These are phyloP conservation scores for Turritopsis rubra DNA, from an alignment of 30 jellyfish, hydroid and myxozoan genomes.

Conservation along the genomic window DNA sequence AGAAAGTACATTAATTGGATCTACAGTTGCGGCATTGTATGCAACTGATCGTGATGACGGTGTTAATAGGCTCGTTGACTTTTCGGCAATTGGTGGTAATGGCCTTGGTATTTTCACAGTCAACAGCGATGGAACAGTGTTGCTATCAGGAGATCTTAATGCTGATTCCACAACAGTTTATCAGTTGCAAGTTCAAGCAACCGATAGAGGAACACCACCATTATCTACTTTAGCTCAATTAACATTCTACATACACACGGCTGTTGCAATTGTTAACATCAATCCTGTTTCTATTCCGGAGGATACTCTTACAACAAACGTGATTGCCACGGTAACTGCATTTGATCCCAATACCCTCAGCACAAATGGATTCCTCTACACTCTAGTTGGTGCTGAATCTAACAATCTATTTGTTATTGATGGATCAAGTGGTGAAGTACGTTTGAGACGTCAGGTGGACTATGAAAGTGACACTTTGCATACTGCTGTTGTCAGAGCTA, in stretches of 20 bases:
- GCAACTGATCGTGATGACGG: slow-evolving; percentile 69
- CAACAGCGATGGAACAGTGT: slow-evolving; percentile 17
- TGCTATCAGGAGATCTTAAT: slow-evolving; percentile 1
- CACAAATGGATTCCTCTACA: slow-evolving; percentile 29
- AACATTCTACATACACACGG: slow-evolving; percentile 16
- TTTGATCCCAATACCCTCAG: slow-evolving; percentile 24
- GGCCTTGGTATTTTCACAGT: slow-evolving; percentile 13
- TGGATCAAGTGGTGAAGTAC: slow-evolving; percentile 47
- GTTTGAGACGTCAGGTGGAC: slow-evolving; percentile 37
- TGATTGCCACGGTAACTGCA: slow-evolving; percentile 46
- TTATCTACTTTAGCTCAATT: not conserved
- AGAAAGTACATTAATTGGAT: slow-evolving; percentile 47
- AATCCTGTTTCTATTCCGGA: slow-evolving; percentile 38
- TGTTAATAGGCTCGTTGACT: not conserved
- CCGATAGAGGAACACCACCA: slow-evolving; percentile 66
- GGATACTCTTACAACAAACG: slow-evolving; percentile 39
- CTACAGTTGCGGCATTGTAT: slow-evolving; percentile 37
- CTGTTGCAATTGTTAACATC: not conserved
- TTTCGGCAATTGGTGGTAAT: slow-evolving; percentile 19
- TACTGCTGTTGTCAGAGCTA: slow-evolving; percentile 51
- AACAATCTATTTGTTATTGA: slow-evolving; percentile 35
- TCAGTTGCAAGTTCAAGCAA: slow-evolving; percentile 32
- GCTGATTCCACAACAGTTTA: slow-evolving; percentile 1
- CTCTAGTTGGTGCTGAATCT: slow-evolving; percentile 26
- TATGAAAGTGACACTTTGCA: slow-evolving; percentile 42